A percentile compares a stretch with the other conserved stretches of the same genome.
Evolutionary conservation across 1,140 invertebrate genomes (phyloP).

Genomic region (Macrocentrus cingulum): DNA sequence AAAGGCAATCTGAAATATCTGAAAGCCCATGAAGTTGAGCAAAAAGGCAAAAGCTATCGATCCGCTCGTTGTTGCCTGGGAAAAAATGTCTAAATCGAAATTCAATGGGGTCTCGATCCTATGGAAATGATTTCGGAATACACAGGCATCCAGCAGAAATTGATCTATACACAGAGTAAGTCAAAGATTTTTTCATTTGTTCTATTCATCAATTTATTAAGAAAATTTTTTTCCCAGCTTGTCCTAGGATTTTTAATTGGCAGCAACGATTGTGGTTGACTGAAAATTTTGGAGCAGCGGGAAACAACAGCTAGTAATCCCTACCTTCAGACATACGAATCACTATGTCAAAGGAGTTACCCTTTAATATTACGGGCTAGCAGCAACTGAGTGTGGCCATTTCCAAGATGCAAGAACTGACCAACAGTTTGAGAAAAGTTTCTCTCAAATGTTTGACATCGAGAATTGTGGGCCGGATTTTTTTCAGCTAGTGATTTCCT

Average conservation of each 20-base stretch:
- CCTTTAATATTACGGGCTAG: conserved; percentile 70
- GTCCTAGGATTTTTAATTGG: conserved; percentile 80
- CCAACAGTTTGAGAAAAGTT: conserved; percentile 65
- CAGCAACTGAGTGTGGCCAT: conserved; percentile 83
- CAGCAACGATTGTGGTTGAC: conserved; percentile 78
- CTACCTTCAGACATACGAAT: no score
- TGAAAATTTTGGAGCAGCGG: conserved; percentile 64
- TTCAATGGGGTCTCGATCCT: conserved; percentile 95
- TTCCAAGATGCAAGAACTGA: conserved; percentile 82
- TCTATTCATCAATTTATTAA: no score
- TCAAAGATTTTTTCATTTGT: no score
- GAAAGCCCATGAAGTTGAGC: conserved; percentile 69
- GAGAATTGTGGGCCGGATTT: conserved; percentile 85
- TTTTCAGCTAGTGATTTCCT: conserved; percentile 62
- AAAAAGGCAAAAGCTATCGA: conserved; percentile 62
- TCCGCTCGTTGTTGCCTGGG: conserved; percentile 76
- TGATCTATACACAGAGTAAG: conserved; percentile 66
- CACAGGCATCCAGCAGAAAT: conserved; percentile 79
- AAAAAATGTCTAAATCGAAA: conserved; percentile 99
- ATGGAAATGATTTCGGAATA: conserved; percentile 75
- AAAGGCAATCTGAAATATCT: conserved; percentile 82
- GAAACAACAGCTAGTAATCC: conserved; percentile 64
- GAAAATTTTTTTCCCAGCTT: conserved; percentile 65
- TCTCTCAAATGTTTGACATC: conserved; percentile 64
- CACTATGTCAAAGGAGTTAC: conserved; percentile 72